phyloP scores from a whole-genome alignment of 2,113 vertebrate genomes.

The Blennius ocellaris region DNA sequence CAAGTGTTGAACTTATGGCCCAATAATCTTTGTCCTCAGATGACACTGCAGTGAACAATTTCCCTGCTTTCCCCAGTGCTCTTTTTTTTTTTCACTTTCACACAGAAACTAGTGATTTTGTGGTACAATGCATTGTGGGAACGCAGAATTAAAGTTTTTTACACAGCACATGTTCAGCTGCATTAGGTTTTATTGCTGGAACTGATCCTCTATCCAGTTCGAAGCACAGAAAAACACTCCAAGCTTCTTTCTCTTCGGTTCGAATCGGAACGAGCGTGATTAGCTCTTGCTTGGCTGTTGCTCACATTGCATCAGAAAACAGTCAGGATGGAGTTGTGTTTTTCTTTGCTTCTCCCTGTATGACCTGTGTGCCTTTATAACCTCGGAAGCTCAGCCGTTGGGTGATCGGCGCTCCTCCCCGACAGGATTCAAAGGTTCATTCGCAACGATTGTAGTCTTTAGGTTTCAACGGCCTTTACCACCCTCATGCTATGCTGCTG shows the following conservation, averaged over 20 bases:
- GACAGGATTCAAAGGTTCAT: no score
- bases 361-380: background rate
- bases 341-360: background rate
- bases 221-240: background rate
- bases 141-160: no score
- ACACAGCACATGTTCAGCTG: no score
- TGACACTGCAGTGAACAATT: no score
- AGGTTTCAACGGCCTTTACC: background rate
- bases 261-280: background rate
- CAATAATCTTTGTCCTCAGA: no score
- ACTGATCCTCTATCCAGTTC: background rate
- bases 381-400: background rate
- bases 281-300: background rate
- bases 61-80: no score
- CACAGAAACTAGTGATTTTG: no score
- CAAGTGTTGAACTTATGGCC: no score
- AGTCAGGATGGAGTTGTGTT: background rate
- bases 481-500: background rate
- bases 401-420: no score
- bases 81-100: no score
- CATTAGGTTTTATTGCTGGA: background rate
- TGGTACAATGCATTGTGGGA: no score
- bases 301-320: background rate
- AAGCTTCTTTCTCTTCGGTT: background rate
- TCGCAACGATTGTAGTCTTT: background rate